Percentiles rank a stretch among this genome's conserved stretches.
These are phyloP conservation scores for Macropodus opercularis DNA, from an alignment of 2,797 vertebrate species.

Conservation along the genomic window DNA sequence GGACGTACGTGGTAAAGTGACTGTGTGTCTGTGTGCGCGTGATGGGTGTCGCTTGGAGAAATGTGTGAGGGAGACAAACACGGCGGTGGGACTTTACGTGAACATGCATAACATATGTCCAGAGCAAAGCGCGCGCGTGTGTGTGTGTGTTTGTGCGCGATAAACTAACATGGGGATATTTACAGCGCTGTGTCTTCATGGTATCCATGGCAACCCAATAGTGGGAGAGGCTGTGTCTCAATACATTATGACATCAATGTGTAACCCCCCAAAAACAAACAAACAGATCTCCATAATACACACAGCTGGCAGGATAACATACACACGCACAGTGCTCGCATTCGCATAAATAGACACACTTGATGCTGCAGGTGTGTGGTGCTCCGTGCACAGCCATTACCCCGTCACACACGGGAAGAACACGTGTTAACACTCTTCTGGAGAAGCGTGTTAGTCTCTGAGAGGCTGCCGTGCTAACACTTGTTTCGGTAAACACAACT, in stretches of 20 bases:
- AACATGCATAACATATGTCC: slow-evolving; percentile 39
- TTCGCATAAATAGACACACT: slow-evolving; percentile 44
- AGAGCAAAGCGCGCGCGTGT: too few relatives aligned
- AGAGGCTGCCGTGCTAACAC: slow-evolving; percentile 36
- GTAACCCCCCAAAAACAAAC: slow-evolving; percentile 40
- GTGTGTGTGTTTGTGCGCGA: slow-evolving; percentile 14
- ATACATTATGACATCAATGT: slow-evolving; percentile 73
- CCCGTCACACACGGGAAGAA: slow-evolving; percentile 34
- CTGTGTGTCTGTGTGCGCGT: slow-evolving; percentile 22
- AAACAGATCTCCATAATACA: slow-evolving; percentile 2
- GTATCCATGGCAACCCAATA: slow-evolving; percentile 82
- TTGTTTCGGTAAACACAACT: slow-evolving; percentile 1
- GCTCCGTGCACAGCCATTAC: slow-evolving; percentile 25
- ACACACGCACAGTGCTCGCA: slow-evolving; percentile 27
- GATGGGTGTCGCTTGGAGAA: slow-evolving; percentile 19
- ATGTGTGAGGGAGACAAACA: slow-evolving; percentile 32
- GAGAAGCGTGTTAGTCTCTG: slow-evolving; percentile 50
- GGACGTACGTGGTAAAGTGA: slow-evolving; percentile 10
- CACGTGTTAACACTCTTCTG: slow-evolving; percentile 58
- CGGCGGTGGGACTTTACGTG: slow-evolving; percentile 11
- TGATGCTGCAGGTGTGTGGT: slow-evolving; percentile 43
- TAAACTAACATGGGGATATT: slow-evolving; percentile 81
- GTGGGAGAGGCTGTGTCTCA: slow-evolving; percentile 76
- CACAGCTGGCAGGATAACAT: slow-evolving; percentile 7
- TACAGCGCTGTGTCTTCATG: slow-evolving; percentile 77